Conservation (phyloP, 2,797 vertebrate species). For the Numenius phaeopus region DNA sequence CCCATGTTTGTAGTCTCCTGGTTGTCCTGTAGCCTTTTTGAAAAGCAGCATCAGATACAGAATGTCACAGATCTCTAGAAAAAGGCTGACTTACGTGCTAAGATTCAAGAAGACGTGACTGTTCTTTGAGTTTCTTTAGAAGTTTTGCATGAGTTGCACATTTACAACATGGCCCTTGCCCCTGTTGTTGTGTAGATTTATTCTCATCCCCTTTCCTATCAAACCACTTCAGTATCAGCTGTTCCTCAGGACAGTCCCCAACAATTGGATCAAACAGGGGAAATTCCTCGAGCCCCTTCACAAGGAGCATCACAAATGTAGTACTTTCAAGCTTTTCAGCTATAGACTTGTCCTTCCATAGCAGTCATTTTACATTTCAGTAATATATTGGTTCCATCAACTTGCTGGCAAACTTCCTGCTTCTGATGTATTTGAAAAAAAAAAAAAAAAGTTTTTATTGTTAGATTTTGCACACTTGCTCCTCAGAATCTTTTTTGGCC, state of each 20-base stretch:
- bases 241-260: neutral
- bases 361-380: neutral
- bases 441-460: neutral
- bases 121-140: neutral
- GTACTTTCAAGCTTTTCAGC: neutral
- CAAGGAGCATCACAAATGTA: neutral
- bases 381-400: neutral
- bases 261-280: neutral
- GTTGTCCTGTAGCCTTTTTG: neutral
- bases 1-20: neutral
- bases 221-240: neutral
- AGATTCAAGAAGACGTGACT: neutral
- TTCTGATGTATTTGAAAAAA: neutral
- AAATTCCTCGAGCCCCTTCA: neutral
- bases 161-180: neutral
- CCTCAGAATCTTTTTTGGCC: neutral
- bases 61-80: neutral
- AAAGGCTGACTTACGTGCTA: neutral
- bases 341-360: neutral
- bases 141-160: neutral
- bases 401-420: slow-evolving; percentile 9
- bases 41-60: neutral
- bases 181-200: neutral
- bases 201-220: neutral
- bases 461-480: neutral